These are phyloP conservation scores for Setipinna tenuifilis DNA, from an alignment of 2,797 vertebrate species.

Conservation along the genomic window DNA sequence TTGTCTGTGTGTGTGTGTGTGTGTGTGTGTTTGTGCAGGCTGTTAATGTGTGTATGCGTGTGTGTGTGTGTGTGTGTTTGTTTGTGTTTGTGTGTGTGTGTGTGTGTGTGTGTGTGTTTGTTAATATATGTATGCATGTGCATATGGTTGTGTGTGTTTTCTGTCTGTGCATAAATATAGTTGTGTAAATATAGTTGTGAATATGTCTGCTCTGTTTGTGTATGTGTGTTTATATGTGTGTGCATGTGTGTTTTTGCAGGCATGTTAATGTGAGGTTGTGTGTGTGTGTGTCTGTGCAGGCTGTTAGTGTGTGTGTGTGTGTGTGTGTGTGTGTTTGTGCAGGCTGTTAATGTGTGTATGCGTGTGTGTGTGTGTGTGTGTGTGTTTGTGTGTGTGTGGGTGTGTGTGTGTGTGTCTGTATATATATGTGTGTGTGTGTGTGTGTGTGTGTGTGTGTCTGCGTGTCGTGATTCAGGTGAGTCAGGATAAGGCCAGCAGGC, in stretches of 20 bases:
- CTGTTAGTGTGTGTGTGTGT: neutral
- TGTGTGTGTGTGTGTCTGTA: neutral
- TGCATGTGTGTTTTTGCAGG: neutral
- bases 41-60: neutral
- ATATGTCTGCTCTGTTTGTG: neutral
- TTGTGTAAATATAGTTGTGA: neutral
- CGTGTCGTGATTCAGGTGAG: constrained; percentile 9
- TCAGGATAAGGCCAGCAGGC: constrained; percentile 15
- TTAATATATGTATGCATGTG: neutral
- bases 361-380: neutral
- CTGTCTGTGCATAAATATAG: neutral
- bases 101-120: constrained; percentile 23
- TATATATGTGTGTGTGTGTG: neutral
- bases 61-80: constrained; percentile 5
- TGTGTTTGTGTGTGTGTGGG: neutral
- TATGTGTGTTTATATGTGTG: neutral
- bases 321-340: neutral
- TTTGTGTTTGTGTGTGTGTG: neutral
- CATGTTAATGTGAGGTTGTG: neutral
- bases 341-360: neutral
- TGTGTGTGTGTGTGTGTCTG: constrained; percentile 11
- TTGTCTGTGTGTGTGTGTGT: neutral
- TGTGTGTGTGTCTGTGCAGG: neutral
- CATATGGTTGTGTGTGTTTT: neutral
- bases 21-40: neutral